Conservation (phyloP, 2,888 invertebrate genomes). For the Diabrotica balteata region DNA sequence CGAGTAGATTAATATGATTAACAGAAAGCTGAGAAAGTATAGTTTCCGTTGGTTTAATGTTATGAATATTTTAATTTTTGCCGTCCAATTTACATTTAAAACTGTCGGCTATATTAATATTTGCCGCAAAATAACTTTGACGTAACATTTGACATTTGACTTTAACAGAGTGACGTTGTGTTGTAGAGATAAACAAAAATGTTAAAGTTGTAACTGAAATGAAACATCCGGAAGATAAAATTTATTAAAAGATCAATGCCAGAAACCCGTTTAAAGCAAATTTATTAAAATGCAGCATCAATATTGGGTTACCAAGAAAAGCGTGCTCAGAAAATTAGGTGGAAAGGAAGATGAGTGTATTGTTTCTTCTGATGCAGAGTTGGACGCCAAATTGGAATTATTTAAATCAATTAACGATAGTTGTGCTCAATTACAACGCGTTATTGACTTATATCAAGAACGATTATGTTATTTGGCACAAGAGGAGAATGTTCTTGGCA, state of each 20-base stretch:
- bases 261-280: neutral
- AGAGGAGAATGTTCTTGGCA: conserved; percentile 90
- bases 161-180: neutral
- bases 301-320: conserved; percentile 98
- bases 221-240: conserved; percentile 6
- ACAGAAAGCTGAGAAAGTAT: too few relatives aligned
- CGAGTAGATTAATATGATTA: neutral
- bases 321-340: conserved; percentile 89
- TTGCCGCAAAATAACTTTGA: too few relatives aligned
- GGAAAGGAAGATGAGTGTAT: conserved; percentile 98
- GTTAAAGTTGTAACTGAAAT: conserved; percentile 3
- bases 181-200: conserved; percentile 8
- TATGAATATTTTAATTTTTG: too few relatives aligned
- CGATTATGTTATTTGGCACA: conserved; percentile 90
- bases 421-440: conserved; percentile 83
- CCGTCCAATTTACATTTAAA: too few relatives aligned
- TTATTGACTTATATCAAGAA: conserved; percentile 94
- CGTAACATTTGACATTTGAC: neutral
- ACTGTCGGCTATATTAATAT: too few relatives aligned
- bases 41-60: too few relatives aligned
- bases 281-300: conserved; percentile 80
- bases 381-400: conserved; percentile 95
- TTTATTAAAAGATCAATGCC: conserved; percentile 12
- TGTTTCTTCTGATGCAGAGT: conserved; percentile 92
- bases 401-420: conserved; percentile 93